Evolutionary conservation across 2,888 invertebrate genomes (phyloP).

Genomic region (Periphyllus acericola): DNA sequence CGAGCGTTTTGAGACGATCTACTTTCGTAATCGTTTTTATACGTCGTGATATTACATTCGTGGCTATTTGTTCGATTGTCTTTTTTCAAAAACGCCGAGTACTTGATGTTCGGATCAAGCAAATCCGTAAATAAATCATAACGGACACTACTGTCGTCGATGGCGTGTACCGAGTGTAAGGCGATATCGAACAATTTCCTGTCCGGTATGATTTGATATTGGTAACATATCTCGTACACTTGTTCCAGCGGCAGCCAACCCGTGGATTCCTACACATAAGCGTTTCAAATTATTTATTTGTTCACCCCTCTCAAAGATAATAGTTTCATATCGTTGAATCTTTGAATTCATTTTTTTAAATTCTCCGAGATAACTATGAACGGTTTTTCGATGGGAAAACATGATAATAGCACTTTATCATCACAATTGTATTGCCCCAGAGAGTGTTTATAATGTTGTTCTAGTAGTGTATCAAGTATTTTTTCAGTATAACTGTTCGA

Average conservation of each 20-base stretch:
- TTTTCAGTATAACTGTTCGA: too few relatives aligned
- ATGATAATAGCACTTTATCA: too few relatives aligned
- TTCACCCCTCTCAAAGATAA: not conserved
- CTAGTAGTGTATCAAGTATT: too few relatives aligned
- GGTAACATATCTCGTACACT: constrained; percentile 15
- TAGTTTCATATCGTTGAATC: too few relatives aligned
- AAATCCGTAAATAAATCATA: constrained; percentile 46
- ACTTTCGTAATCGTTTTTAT: constrained; percentile 20
- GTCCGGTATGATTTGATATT: not conserved
- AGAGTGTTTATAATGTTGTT: too few relatives aligned
- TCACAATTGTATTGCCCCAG: too few relatives aligned
- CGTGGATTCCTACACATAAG: not conserved
- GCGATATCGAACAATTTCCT: constrained; percentile 26
- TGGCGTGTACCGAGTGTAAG: constrained; percentile 3
- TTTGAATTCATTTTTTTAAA: too few relatives aligned
- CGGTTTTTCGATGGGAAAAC: too few relatives aligned
- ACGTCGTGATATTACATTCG: not conserved
- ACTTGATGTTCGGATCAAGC: not conserved
- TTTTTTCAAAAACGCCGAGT: not conserved
- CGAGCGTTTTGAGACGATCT: not conserved
- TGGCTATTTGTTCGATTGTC: not conserved
- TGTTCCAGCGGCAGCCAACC: constrained; percentile 46
- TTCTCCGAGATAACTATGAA: too few relatives aligned
- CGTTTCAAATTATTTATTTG: not conserved
- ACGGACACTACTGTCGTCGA: not conserved